Evolutionary conservation across 1,140 invertebrate genomes (phyloP).

Genomic region (Tetragnatha versicolor): DNA sequence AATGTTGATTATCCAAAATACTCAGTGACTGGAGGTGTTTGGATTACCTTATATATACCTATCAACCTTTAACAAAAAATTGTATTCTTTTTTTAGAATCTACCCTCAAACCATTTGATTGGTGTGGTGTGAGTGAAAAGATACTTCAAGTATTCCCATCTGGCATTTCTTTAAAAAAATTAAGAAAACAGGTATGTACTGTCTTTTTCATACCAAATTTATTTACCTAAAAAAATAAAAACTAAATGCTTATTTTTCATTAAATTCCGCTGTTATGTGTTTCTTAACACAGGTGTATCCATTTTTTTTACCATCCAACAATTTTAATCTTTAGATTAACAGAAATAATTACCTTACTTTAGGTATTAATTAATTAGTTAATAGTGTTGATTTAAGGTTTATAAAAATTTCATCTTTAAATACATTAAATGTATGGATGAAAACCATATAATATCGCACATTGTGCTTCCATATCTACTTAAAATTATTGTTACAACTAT

Average conservation of each 20-base stretch:
- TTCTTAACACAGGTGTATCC: neutral
- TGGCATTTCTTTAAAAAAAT: neutral
- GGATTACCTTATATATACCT: neutral
- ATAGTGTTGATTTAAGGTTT: no score
- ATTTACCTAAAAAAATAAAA: neutral
- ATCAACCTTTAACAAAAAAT: neutral
- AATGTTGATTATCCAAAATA: neutral
- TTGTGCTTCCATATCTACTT: no score
- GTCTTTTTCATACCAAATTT: neutral
- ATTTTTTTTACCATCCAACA: neutral
- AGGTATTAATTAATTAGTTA: neutral
- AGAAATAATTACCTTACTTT: neutral
- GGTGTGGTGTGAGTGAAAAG: constrained; percentile 16
- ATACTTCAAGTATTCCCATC: neutral
- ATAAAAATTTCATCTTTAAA: no score
- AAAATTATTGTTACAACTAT: no score
- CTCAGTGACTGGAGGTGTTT: neutral
- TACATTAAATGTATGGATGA: no score
- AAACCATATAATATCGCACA: no score
- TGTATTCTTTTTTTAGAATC: neutral
- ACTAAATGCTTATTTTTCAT: neutral
- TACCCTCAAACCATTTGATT: neutral
- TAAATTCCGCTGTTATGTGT: neutral
- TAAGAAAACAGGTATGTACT: constrained; percentile 16
- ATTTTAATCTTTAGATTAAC: neutral